Evolutionary conservation across 2,797 vertebrate species (phyloP).

Genomic region (Fistularia tabacaria): DNA sequence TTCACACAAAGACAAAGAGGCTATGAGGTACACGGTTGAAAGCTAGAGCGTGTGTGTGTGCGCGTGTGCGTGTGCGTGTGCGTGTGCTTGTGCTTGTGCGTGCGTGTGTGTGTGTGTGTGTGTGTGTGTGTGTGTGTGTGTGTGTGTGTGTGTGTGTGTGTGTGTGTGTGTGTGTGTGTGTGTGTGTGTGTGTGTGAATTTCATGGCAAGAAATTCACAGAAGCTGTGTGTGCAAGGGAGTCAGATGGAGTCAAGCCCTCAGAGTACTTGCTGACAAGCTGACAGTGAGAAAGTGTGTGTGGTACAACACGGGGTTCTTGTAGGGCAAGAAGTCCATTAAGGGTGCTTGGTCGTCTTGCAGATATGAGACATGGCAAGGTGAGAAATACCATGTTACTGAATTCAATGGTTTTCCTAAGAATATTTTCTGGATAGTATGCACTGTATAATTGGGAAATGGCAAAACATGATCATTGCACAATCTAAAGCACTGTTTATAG

Average conservation of each 20-base stretch:
- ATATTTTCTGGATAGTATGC: too few relatives aligned
- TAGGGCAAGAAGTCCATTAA: slow-evolving; percentile 59
- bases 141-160: too few relatives aligned
- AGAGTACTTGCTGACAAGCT: slow-evolving; percentile 52
- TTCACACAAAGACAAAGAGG: too few relatives aligned
- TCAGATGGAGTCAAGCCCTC: slow-evolving; percentile 45
- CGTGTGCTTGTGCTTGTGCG: not conserved
- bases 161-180: slow-evolving; percentile 13
- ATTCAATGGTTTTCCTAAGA: not conserved
- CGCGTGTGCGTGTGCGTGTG: slow-evolving; percentile 6
- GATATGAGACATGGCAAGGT: slow-evolving; percentile 12
- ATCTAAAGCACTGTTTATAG: too few relatives aligned
- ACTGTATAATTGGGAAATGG: too few relatives aligned
- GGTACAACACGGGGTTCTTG: slow-evolving; percentile 49
- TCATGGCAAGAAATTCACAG: too few relatives aligned
- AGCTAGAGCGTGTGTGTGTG: not conserved
- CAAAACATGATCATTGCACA: too few relatives aligned
- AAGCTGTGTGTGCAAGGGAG: slow-evolving; percentile 31
- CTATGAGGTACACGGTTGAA: too few relatives aligned
- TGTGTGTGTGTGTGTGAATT: slow-evolving; percentile 10
- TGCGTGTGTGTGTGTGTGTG: too few relatives aligned
- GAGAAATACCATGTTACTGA: not conserved
- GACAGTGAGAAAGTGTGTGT: slow-evolving; percentile 57
- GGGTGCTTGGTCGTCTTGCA: slow-evolving; percentile 11
- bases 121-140: not conserved